Evolutionary conservation across 92 coral and sea anemone genomes (phyloP), one percentile per base, ranked within the genome.

Genomic region (Galaxea fascicularis): DNA sequence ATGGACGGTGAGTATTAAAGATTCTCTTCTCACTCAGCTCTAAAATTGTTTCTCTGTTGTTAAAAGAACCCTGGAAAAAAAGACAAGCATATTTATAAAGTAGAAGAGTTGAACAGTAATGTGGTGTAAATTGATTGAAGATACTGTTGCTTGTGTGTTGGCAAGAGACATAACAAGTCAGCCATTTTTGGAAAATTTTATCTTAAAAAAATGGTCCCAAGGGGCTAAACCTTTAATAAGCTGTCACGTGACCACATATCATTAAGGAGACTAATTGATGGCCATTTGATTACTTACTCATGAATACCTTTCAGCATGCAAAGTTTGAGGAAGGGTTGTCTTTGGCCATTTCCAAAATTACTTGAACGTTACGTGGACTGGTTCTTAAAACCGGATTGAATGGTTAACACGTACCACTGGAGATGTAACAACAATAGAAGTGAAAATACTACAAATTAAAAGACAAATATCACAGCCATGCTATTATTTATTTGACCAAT

Each of bases 11-110:
- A n/a, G n/a, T n/a, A n/a, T n/a, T n/a, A n/a, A n/a, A n/a, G n/a
- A n/a, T n/a, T n/a, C n/a, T n/a, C n/a, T n/a, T n/a, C n/a, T n/a
- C n/a, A n/a, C n/a, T n/a, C n/a, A n/a, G n/a, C n/a, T n/a, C n/a
- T 65, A 45, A 26, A 65, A 65, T 65, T 68, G 52, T 68, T 68
- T 68, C 52, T 68, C 73, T 68, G 73, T 68, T 68, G 73, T 68
- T 68, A n/a, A 31, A 24, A 44, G 17, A 12, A 39, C 51, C 64
- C 64, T 31, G 51, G 73, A 68, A 68, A 68, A n/a, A 68, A 68
- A 68, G 73, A 68, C 73, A 68, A 39, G 51, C 26, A 68, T 68
- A 31, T 39, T 68, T 68, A 39, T 68, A 68, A 68, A 68, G 73
- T 41, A 68, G 53, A 68, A 68, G 25, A 52, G 73, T 31, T 68